These are phyloP conservation scores for Malacoctenus gilli DNA, from an alignment of 2,797 vertebrate genomes.

Conservation along the genomic window DNA sequence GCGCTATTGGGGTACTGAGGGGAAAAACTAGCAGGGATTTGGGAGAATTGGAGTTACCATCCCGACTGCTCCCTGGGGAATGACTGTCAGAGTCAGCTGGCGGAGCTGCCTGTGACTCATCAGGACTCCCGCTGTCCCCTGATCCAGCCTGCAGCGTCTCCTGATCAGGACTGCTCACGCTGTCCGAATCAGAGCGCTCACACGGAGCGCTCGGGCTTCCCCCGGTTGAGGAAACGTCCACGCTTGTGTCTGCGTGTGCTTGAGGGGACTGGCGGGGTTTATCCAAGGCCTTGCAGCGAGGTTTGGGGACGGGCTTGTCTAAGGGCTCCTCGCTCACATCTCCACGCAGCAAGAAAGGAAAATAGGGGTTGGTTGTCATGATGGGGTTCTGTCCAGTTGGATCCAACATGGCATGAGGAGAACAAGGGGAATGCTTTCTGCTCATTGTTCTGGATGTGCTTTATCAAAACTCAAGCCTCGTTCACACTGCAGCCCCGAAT, in stretches of 20 bases:
- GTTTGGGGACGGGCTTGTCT: constrained; percentile 71
- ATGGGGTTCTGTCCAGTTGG: not conserved
- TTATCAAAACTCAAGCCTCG: too few relatives aligned
- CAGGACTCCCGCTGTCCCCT: too few relatives aligned
- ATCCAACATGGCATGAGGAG: not conserved
- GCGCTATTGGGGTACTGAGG: too few relatives aligned
- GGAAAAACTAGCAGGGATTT: too few relatives aligned
- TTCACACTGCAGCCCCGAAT: too few relatives aligned
- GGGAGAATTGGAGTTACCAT: too few relatives aligned
- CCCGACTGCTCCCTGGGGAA: too few relatives aligned
- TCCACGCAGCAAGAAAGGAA: constrained; percentile 37
- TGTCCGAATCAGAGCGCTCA: constrained; percentile 8
- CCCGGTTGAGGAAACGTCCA: constrained; percentile 16
- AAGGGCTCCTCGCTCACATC: constrained; percentile 40
- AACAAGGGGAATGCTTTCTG: too few relatives aligned
- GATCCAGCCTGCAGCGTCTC: too few relatives aligned
- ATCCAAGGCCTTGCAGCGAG: constrained; percentile 73
- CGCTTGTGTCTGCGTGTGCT: constrained; percentile 50
- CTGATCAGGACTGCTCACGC: too few relatives aligned
- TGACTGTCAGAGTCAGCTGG: too few relatives aligned
- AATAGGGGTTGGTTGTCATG: not conserved
- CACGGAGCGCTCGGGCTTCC: constrained; percentile 12
- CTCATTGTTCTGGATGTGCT: not conserved
- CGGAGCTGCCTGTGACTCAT: too few relatives aligned
- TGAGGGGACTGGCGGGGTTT: constrained; percentile 63